Percentiles rank a stretch among this genome's conserved stretches.
These are phyloP conservation scores for Smittia aterrima DNA, from an alignment of 2,888 invertebrate species.

Conservation along the genomic window DNA sequence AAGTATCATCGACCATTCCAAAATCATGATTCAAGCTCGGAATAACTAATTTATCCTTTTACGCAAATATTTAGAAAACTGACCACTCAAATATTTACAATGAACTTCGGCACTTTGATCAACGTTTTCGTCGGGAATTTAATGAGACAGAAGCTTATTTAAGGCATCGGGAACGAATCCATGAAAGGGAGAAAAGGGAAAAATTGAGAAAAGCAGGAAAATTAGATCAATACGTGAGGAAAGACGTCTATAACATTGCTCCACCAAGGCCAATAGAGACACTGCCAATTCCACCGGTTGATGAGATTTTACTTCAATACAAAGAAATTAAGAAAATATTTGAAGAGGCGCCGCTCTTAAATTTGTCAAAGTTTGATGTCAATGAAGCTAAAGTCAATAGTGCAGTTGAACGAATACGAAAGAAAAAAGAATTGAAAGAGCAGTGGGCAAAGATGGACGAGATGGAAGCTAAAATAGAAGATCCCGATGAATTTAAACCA, in stretches of 20 bases:
- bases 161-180: conserved; percentile 19
- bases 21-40: not conserved
- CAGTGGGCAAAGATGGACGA: not conserved
- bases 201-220: conserved; percentile 21
- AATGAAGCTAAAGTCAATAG: not conserved
- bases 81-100: not conserved
- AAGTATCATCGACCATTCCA: no score
- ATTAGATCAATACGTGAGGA: not conserved
- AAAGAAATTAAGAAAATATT: not conserved
- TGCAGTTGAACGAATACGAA: not conserved
- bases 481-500: conserved; percentile 26
- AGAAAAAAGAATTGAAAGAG: not conserved
- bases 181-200: conserved; percentile 28
- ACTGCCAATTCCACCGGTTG: not conserved
- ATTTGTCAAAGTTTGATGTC: not conserved
- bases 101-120: not conserved
- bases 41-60: not conserved
- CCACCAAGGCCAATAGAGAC: not conserved
- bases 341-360: not conserved
- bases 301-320: conserved; percentile 10
- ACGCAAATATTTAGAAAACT: not conserved
- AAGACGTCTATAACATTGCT: not conserved
- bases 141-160: conserved; percentile 33
- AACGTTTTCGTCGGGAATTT: not conserved
- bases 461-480: conserved; percentile 1